A percentile compares a stretch with the other conserved stretches of the same genome.
phyloP scores from a whole-genome alignment of 2,113 vertebrate genomes.

The Chlorodrepanis virens region DNA sequence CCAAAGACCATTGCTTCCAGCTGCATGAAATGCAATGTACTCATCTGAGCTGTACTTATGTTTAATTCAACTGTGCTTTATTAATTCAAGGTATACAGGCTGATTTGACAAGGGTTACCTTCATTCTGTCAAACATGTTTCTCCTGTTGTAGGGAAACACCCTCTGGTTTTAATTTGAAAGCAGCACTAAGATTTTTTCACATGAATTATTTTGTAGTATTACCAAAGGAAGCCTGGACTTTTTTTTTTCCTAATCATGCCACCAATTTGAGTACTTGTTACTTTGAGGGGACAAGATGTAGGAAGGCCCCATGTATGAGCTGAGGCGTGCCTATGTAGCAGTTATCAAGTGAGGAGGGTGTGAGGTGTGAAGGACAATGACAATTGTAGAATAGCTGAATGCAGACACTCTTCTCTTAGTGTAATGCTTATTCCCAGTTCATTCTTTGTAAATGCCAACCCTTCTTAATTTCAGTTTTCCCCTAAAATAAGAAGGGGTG shows the following conservation, averaged over 20 bases:
- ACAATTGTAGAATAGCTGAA: neutral
- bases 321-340: neutral
- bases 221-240: neutral
- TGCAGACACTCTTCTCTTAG: neutral
- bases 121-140: neutral
- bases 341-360: neutral
- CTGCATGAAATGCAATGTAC: neutral
- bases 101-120: neutral
- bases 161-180: neutral
- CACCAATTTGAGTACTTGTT: neutral
- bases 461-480: neutral
- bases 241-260: neutral
- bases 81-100: neutral
- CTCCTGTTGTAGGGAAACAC: neutral
- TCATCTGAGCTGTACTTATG: neutral
- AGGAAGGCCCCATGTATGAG: neutral
- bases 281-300: neutral
- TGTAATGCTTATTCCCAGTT: neutral
- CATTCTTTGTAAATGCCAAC: neutral
- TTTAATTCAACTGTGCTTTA: neutral
- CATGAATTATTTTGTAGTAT: neutral
- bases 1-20: neutral
- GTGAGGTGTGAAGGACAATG: neutral
- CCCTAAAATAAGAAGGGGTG: neutral
- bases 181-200: neutral